A percentile compares a stretch with the other conserved stretches of the same genome.
phyloP scores from a whole-genome alignment of 2,888 invertebrate species.

The Xestia xanthographa region DNA sequence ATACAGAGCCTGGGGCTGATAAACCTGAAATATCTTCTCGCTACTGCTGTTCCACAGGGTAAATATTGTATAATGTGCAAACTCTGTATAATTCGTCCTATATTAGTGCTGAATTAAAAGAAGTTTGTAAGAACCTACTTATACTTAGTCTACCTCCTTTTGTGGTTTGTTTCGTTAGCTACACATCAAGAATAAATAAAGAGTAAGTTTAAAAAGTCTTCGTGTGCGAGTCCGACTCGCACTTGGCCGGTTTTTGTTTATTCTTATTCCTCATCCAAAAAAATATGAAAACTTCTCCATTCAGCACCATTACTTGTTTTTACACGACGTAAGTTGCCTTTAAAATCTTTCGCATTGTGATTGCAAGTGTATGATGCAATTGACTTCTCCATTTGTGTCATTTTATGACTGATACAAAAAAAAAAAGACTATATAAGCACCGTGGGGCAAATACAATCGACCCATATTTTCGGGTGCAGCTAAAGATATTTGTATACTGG shows the following conservation, averaged over 20 bases:
- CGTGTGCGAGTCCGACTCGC: too few species aligned
- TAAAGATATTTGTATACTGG: constrained; percentile 13
- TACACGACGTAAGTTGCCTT: background rate
- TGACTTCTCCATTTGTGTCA: background rate
- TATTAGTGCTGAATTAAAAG: too few species aligned
- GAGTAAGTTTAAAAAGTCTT: too few species aligned
- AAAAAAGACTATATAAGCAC: background rate
- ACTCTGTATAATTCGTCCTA: too few species aligned
- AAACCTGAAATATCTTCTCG: too few species aligned
- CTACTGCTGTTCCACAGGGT: too few species aligned
- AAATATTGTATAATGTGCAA: too few species aligned
- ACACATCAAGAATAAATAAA: background rate
- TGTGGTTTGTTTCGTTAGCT: background rate
- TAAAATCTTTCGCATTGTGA: background rate
- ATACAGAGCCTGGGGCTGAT: too few species aligned
- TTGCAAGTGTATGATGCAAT: background rate
- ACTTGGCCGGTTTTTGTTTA: too few species aligned
- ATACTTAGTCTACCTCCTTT: background rate
- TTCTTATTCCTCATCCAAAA: too few species aligned
- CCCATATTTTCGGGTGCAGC: constrained; percentile 3
- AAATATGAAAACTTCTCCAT: too few species aligned
- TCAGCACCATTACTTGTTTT: too few species aligned
- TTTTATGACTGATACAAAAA: background rate
- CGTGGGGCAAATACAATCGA: background rate
- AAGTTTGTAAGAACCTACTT: background rate